Percentiles rank a stretch among this genome's conserved stretches.
Evolutionary conservation across 2,888 invertebrate genomes (phyloP).

Genomic region (Tinea semifulvella): DNA sequence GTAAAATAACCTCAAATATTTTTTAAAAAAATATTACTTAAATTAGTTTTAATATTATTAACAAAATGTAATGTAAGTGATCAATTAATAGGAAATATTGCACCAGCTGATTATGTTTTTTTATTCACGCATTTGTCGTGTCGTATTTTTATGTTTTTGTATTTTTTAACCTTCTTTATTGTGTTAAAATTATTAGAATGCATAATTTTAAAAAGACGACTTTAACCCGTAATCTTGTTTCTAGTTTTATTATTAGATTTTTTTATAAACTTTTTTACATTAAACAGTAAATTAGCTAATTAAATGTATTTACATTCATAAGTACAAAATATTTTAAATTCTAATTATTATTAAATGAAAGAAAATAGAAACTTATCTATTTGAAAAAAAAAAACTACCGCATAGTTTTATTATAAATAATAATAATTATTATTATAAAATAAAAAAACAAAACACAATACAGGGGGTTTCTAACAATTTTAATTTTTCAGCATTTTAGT

Average conservation of each 20-base stretch:
- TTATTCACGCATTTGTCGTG: conserved; percentile 31
- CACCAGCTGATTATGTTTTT: conserved; percentile 43
- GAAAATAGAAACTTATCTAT: too few species aligned
- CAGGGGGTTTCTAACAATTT: not conserved
- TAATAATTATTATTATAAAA: too few species aligned
- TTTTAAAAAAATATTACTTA: not conserved
- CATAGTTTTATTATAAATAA: not conserved
- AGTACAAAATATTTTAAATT: too few species aligned
- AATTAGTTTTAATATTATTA: not conserved
- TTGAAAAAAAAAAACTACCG: too few species aligned
- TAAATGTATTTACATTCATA: not conserved
- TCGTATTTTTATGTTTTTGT: conserved; percentile 6
- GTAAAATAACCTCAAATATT: not conserved
- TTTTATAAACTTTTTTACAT: not conserved
- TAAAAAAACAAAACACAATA: too few species aligned
- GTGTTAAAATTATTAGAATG: too few species aligned
- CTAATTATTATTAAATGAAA: too few species aligned
- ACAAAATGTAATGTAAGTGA: not conserved
- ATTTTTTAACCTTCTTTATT: not conserved
- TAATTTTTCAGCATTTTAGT: not conserved
- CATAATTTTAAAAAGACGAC: too few species aligned
- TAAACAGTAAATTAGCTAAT: not conserved
- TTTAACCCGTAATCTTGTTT: too few species aligned
- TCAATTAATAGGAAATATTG: conserved; percentile 15
- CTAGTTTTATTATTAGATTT: not conserved